phyloP scores from a whole-genome alignment of 1,140 invertebrate genomes.

The Neodiprion pinetum region DNA sequence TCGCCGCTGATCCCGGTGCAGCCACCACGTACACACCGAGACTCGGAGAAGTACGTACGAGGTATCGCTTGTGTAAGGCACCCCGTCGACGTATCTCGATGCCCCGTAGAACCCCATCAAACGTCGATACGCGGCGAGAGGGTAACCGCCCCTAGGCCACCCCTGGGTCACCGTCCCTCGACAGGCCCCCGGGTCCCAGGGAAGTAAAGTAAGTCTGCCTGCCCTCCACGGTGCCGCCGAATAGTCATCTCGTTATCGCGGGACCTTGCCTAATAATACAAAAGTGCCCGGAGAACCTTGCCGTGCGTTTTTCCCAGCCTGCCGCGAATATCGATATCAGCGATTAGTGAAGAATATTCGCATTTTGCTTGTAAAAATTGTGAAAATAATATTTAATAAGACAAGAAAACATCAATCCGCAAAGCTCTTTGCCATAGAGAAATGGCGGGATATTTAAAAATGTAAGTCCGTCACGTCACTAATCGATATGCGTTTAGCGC shows the following conservation, averaged over 20 bases:
- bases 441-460: too few species aligned
- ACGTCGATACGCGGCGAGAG: slow-evolving; percentile 6
- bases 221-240: background rate
- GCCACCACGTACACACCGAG: background rate
- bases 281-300: too few species aligned
- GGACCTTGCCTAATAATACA: background rate
- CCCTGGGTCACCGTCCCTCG: slow-evolving; percentile 1
- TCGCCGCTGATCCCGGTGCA: slow-evolving; percentile 22
- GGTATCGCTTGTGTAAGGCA: too few species aligned
- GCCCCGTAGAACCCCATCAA: slow-evolving; percentile 4
- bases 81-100: background rate
- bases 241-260: background rate
- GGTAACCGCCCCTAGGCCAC: background rate
- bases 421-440: too few species aligned
- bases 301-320: too few species aligned
- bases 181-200: background rate
- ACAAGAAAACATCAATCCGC: too few species aligned
- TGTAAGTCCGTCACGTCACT: too few species aligned
- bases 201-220: background rate
- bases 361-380: too few species aligned
- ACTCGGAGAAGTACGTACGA: background rate
- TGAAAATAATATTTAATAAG: too few species aligned
- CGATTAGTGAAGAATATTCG: too few species aligned
- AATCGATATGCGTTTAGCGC: too few species aligned
- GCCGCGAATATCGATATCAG: too few species aligned